phyloP scores from a whole-genome alignment of 2,113 vertebrate genomes.

The Vanacampus margaritifer region DNA sequence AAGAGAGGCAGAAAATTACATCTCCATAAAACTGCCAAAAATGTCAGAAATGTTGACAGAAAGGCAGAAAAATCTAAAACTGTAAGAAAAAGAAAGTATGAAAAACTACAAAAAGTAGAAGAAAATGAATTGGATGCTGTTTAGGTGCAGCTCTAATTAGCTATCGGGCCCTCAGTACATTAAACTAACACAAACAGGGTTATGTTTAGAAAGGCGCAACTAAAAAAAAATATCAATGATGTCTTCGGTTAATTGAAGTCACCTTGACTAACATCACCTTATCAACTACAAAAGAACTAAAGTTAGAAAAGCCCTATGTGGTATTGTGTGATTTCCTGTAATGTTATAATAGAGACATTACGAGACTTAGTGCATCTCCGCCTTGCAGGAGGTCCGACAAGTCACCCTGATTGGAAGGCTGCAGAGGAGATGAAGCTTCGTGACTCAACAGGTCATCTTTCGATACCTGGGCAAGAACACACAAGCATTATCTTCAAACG shows the following conservation, averaged over 20 bases:
- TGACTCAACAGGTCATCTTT: conserved; percentile 30
- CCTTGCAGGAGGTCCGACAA: conserved; percentile 47
- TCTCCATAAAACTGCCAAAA: too few species aligned
- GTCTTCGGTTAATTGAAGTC: too few species aligned
- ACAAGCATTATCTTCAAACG: not conserved
- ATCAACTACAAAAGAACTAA: too few species aligned
- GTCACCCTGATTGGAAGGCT: conserved; percentile 17
- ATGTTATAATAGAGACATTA: conserved; percentile 18
- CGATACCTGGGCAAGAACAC: conserved; percentile 44
- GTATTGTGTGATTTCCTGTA: not conserved
- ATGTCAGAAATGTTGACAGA: too few species aligned
- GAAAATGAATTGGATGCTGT: too few species aligned
- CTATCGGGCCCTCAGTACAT: too few species aligned
- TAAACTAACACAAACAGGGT: not conserved
- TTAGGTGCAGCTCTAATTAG: too few species aligned
- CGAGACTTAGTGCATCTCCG: conserved; percentile 35
- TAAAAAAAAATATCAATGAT: not conserved
- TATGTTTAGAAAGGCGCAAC: not conserved
- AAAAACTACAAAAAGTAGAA: too few species aligned
- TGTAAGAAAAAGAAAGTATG: too few species aligned
- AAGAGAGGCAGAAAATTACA: too few species aligned
- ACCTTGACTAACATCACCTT: too few species aligned
- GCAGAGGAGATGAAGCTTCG: conserved; percentile 19
- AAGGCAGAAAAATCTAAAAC: too few species aligned
- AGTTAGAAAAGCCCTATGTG: not conserved